These are phyloP conservation scores for Microcebus ravelobensis DNA, from an alignment of 2,113 vertebrate genomes.

Conservation along the genomic window DNA sequence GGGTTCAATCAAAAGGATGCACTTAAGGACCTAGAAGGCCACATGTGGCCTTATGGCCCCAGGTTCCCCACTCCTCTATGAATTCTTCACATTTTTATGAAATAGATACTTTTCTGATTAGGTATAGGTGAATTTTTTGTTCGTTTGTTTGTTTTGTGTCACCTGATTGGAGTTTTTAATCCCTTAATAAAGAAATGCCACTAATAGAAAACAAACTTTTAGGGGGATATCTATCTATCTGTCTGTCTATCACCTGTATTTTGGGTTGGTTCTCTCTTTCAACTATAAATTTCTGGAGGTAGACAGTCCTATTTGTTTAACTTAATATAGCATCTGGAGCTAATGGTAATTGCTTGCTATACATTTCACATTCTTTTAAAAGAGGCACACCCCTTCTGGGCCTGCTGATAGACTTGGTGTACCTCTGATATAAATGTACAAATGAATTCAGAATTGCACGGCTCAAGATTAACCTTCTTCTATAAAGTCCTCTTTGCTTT, in stretches of 20 bases:
- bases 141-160: not conserved
- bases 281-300: not conserved
- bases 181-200: conserved; percentile 19
- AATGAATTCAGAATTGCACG: not conserved
- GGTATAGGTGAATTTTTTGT: not conserved
- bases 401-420: not conserved
- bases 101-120: conserved; percentile 2
- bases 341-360: not conserved
- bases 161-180: not conserved
- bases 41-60: too few species aligned
- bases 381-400: not conserved
- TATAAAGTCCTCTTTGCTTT: not conserved
- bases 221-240: not conserved
- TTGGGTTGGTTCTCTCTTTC: conserved; percentile 39
- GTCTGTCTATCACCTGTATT: not conserved
- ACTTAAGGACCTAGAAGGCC: too few species aligned
- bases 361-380: conserved; percentile 4
- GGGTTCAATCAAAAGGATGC: too few species aligned
- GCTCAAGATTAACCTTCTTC: not conserved
- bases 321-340: not conserved
- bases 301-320: not conserved
- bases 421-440: not conserved
- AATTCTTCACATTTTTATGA: not conserved
- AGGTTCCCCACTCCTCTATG: not conserved
- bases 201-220: not conserved